These are phyloP conservation scores for Sebastes hopkinsi DNA, from an alignment of 2,797 vertebrate species.

Conservation along the genomic window DNA sequence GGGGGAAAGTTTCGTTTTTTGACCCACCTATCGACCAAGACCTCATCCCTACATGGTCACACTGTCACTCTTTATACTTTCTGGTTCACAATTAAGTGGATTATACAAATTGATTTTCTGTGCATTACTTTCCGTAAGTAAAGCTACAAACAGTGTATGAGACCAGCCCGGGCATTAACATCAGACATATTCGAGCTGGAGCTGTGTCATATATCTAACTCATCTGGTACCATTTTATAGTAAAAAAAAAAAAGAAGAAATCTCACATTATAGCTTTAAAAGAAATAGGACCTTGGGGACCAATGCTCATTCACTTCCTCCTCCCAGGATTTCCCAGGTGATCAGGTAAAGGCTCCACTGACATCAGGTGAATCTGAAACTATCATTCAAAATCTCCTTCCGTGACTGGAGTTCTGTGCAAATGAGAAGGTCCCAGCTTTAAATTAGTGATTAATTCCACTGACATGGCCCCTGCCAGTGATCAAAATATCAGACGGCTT, in stretches of 20 bases:
- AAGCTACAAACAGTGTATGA: neutral
- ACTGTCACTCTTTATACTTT: neutral
- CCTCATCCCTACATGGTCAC: neutral
- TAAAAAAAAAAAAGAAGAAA: neutral
- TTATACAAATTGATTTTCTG: neutral
- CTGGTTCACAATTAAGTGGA: no score
- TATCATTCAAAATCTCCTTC: conserved; percentile 40
- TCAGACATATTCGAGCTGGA: neutral
- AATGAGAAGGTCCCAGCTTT: conserved; percentile 66
- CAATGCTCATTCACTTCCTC: neutral
- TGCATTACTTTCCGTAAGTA: neutral
- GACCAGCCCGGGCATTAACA: neutral
- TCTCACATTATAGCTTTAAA: neutral
- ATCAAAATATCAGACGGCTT: conserved; percentile 85
- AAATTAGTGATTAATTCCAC: conserved; percentile 79
- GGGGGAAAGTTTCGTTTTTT: neutral
- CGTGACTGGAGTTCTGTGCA: conserved; percentile 40
- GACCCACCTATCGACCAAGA: neutral
- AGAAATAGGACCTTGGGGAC: neutral
- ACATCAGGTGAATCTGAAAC: conserved; percentile 40
- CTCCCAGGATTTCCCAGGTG: neutral
- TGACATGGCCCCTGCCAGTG: conserved; percentile 72
- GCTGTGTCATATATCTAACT: neutral
- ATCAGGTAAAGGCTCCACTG: neutral
- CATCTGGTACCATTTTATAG: no score